A percentile compares a stretch with the other conserved stretches of the same genome.
These are phyloP conservation scores for Drosophila subobscura DNA, from an alignment of 1,140 invertebrate genomes.

Conservation along the genomic window DNA sequence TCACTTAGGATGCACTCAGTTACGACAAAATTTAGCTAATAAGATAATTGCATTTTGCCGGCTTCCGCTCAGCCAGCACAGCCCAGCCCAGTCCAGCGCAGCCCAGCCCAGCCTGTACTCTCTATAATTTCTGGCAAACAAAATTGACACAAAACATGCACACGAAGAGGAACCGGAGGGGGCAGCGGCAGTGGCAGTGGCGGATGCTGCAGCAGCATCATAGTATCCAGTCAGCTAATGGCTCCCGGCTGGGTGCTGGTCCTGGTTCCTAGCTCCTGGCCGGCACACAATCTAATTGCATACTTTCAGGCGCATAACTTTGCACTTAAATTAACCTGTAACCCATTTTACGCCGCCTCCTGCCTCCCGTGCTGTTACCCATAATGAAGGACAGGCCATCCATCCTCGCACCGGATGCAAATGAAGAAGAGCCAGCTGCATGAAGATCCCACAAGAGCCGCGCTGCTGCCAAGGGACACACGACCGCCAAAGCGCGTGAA, in stretches of 20 bases:
- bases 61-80: conserved; percentile 13
- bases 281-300: conserved; percentile 70
- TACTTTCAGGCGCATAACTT: conserved; percentile 77
- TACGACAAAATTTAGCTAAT: conserved; percentile 56
- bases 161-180: background rate
- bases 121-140: conserved; percentile 68
- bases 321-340: conserved; percentile 81
- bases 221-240: background rate
- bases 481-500: conserved; percentile 58
- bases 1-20: conserved; percentile 45
- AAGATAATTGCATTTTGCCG: conserved; percentile 72
- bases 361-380: conserved; percentile 32
- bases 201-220: background rate
- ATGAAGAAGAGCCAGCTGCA: conserved; percentile 62
- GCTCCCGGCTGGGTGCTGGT: background rate
- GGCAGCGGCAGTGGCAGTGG: too few relatives aligned
- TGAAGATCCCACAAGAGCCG: conserved; percentile 45
- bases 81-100: conserved; percentile 17
- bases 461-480: conserved; percentile 66
- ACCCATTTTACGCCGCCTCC: conserved; percentile 68
- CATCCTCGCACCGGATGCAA: conserved; percentile 59
- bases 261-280: conserved; percentile 26
- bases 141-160: conserved; percentile 43
- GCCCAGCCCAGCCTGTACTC: background rate
- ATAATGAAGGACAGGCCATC: conserved; percentile 67